Percentiles rank a stretch among this genome's conserved stretches.
Conservation (phyloP, 2,113 vertebrate species). For the Hemichromis elongatus region DNA sequence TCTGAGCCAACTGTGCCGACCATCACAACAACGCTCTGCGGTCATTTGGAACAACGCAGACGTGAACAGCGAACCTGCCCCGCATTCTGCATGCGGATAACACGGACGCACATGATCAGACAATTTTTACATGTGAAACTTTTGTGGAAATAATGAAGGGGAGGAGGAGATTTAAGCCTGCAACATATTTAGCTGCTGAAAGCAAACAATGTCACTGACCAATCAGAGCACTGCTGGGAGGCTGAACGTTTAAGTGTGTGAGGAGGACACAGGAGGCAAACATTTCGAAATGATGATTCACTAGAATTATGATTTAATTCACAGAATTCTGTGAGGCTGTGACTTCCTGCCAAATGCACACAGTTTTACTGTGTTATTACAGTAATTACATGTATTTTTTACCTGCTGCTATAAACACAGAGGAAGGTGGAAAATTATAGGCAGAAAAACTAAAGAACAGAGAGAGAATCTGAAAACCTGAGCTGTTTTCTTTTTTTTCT, state of each 20-base stretch:
- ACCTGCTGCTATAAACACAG: neutral
- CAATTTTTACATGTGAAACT: neutral
- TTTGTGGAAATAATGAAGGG: neutral
- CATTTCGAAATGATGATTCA: neutral
- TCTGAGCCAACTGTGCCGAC: neutral
- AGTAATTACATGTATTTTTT: neutral
- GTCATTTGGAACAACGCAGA: neutral
- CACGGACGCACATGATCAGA: neutral
- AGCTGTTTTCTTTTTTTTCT: neutral
- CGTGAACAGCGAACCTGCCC: neutral
- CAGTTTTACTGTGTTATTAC: neutral
- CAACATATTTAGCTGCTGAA: neutral
- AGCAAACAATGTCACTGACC: neutral
- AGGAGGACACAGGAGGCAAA: neutral
- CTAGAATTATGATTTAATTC: neutral
- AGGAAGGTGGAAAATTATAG: neutral
- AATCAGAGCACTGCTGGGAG: neutral
- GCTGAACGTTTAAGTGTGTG: neutral
- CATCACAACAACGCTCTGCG: neutral
- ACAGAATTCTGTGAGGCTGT: neutral
- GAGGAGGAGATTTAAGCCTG: fast-evolving
- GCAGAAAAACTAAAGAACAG: neutral
- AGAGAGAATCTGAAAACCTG: neutral
- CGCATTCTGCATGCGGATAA: neutral
- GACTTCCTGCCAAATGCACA: neutral